Evolutionary conservation across 2,797 vertebrate species (phyloP).

Genomic region (Spinus pinus): DNA sequence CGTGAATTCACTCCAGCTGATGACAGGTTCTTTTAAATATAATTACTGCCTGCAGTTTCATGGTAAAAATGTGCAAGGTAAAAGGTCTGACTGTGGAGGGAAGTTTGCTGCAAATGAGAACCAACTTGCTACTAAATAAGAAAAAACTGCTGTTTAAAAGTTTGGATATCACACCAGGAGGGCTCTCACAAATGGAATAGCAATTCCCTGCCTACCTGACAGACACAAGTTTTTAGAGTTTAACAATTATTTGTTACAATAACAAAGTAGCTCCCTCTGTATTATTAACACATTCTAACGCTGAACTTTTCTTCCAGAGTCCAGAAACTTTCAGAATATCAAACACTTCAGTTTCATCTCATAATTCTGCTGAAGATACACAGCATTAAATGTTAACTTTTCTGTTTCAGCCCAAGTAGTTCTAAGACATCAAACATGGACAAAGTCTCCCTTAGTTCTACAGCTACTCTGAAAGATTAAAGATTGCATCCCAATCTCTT

Average conservation of each 20-base stretch:
- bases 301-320: background rate
- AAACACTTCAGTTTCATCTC: background rate
- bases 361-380: background rate
- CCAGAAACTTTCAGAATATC: background rate
- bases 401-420: background rate
- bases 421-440: constrained; percentile 7
- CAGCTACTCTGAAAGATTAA: background rate
- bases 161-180: background rate
- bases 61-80: background rate
- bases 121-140: background rate
- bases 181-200: background rate
- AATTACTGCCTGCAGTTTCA: constrained; percentile 2
- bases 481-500: background rate
- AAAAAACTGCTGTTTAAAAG: background rate
- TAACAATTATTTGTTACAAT: background rate
- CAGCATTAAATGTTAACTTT: background rate
- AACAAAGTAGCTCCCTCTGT: background rate
- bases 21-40: background rate
- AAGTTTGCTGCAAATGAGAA: background rate
- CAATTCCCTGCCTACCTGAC: background rate
- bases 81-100: background rate
- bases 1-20: background rate
- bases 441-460: background rate
- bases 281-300: background rate
- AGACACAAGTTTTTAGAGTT: background rate